Conservation (phyloP, 2,113 vertebrate genomes). For the Podilymbus podiceps region DNA sequence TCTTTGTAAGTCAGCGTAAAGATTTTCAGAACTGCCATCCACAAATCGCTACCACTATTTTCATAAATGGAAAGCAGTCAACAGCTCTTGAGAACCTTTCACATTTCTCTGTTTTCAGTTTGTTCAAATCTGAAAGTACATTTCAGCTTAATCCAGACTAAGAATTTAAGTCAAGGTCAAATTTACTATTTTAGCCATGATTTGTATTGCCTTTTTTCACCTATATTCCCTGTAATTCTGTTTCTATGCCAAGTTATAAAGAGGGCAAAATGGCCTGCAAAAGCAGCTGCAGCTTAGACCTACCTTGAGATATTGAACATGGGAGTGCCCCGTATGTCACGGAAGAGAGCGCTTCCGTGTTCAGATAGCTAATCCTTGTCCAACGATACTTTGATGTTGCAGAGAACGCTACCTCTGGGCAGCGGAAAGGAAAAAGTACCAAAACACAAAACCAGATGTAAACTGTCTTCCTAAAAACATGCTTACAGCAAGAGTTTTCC, state of each 20-base stretch:
- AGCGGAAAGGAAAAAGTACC: not conserved
- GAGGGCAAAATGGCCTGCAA: not conserved
- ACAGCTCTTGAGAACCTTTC: not conserved
- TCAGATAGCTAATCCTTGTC: not conserved
- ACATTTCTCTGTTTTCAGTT: not conserved
- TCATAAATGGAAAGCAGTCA: not conserved
- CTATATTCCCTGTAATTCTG: not conserved
- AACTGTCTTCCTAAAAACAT: not conserved
- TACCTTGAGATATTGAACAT: not conserved
- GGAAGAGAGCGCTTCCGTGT: not conserved
- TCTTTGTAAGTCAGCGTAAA: not conserved
- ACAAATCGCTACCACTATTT: not conserved
- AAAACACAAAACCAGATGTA: not conserved
- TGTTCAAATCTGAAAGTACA: not conserved
- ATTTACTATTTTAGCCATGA: not conserved
- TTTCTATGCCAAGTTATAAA: not conserved
- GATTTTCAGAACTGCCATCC: not conserved
- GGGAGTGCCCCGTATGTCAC: not conserved
- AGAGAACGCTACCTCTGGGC: not conserved
- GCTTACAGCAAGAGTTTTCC: not conserved
- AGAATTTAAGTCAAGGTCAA: not conserved
- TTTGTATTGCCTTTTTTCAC: not conserved
- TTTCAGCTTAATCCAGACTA: not conserved
- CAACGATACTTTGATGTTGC: fast-evolving
- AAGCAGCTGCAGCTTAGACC: not conserved